phyloP scores from a whole-genome alignment of 2,797 vertebrate species.

The Phrynocephalus vlangalii region DNA sequence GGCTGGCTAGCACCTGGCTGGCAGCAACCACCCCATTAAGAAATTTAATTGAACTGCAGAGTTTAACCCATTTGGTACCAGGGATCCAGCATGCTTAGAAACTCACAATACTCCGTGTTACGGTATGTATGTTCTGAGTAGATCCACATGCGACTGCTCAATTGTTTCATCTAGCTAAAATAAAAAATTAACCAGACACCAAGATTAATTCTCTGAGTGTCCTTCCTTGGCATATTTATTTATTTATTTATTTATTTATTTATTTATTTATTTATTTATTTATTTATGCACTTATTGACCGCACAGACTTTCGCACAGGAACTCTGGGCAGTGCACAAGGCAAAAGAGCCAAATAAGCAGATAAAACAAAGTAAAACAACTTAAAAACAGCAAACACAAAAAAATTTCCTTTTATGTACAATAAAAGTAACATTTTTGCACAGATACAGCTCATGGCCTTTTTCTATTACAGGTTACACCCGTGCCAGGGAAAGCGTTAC shows the following conservation, averaged over 20 bases:
- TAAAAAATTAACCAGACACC: no score
- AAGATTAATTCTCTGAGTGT: not conserved
- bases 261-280: no score
- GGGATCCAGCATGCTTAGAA: conserved; percentile 38
- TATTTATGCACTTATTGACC: no score
- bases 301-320: no score
- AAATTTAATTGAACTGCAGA: conserved; percentile 21
- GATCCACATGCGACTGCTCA: not conserved
- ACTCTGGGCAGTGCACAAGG: no score
- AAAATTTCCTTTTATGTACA: no score
- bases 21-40: conserved; percentile 28
- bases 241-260: no score
- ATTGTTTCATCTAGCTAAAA: no score
- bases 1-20: conserved; percentile 39
- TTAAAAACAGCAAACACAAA: no score
- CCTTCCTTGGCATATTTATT: not conserved
- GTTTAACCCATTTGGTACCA: conserved; percentile 27
- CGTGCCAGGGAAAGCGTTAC: not conserved
- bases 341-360: no score
- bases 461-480: not conserved
- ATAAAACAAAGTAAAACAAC: no score
- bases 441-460: not conserved
- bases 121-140: not conserved
- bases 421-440: not conserved
- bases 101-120: not conserved